A percentile compares a stretch with the other conserved stretches of the same genome.
These are phyloP conservation scores for Arremon aurantiirostris DNA, from an alignment of 2,797 vertebrate genomes.

Conservation along the genomic window DNA sequence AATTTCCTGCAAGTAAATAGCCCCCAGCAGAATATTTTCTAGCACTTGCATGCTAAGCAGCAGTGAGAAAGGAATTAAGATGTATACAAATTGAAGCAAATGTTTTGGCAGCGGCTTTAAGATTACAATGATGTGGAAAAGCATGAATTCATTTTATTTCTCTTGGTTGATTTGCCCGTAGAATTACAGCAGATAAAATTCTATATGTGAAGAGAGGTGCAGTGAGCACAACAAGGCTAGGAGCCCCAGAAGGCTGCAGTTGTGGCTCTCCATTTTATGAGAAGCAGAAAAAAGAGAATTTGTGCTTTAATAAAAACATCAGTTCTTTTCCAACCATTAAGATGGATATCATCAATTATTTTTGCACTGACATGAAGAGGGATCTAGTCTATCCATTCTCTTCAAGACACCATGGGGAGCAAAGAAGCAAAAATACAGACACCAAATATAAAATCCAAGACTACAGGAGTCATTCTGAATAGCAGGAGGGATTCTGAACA, in stretches of 20 bases:
- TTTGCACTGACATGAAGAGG: background rate
- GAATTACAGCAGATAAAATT: background rate
- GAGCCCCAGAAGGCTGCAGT: background rate
- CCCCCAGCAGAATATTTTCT: background rate
- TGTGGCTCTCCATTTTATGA: background rate
- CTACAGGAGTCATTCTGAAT: background rate
- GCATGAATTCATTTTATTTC: background rate
- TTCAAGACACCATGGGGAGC: background rate
- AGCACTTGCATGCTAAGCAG: background rate
- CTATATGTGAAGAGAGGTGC: background rate
- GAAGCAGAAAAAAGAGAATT: background rate
- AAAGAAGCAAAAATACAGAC: background rate
- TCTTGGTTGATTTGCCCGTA: background rate
- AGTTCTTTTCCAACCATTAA: background rate
- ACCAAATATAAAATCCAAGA: background rate
- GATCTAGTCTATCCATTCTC: background rate
- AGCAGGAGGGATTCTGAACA: background rate
- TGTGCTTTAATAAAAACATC: background rate
- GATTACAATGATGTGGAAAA: background rate
- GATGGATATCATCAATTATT: background rate
- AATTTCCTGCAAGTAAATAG: background rate
- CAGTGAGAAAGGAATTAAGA: background rate
- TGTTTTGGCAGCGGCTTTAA: background rate
- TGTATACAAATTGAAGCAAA: background rate
- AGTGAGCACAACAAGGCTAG: background rate